phyloP scores from a whole-genome alignment of 2,797 vertebrate species.

The Cuniculus paca region DNA sequence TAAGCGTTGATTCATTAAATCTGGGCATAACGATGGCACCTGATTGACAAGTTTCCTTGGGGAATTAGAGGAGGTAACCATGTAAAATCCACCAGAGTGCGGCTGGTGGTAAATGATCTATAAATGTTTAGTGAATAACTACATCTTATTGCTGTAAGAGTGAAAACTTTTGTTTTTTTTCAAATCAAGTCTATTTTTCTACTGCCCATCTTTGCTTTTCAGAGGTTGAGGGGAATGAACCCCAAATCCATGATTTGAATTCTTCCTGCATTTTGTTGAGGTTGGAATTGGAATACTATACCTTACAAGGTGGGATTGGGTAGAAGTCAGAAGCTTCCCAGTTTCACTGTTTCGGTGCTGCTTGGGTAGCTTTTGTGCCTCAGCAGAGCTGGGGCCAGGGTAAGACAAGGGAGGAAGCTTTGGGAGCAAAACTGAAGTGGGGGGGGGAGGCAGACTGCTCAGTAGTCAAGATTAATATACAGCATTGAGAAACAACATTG shows the following conservation, averaged over 20 bases:
- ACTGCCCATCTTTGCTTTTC: background rate
- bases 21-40: too few relatives aligned
- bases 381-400: background rate
- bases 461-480: too few relatives aligned
- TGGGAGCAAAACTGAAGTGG: background rate
- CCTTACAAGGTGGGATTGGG: background rate
- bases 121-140: background rate
- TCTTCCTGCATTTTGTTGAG: background rate
- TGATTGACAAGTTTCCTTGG: background rate
- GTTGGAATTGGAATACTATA: background rate
- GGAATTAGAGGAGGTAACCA: background rate
- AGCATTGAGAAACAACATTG: background rate
- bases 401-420: background rate
- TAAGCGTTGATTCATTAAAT: background rate
- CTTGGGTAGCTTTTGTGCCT: background rate
- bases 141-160: background rate
- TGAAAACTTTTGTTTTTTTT: background rate
- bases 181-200: background rate
- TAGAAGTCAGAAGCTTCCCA: background rate
- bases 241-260: background rate
- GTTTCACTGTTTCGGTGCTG: background rate
- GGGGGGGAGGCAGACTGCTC: background rate
- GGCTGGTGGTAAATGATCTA: background rate
- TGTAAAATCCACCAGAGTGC: background rate
- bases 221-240: background rate